Evolutionary conservation across 2,797 vertebrate genomes (phyloP).

Genomic region (Vireo griseus): DNA sequence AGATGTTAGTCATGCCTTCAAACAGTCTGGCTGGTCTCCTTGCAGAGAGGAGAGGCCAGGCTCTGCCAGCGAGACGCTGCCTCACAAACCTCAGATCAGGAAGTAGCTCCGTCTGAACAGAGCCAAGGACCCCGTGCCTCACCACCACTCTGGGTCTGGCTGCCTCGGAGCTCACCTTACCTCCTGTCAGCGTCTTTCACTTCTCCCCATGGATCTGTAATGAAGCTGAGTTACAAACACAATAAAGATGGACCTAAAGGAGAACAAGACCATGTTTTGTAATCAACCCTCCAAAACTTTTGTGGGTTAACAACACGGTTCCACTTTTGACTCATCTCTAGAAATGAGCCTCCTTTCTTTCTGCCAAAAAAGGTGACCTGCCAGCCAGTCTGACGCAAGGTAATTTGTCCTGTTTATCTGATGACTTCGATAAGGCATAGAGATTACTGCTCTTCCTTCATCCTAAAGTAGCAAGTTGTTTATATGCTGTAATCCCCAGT

Average conservation of each 20-base stretch:
- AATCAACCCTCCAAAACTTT: neutral
- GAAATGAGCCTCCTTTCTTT: constrained; percentile 19
- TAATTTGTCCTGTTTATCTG: constrained; percentile 48
- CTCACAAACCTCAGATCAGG: neutral
- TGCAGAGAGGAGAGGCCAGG: neutral
- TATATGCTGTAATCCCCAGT: neutral
- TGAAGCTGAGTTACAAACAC: neutral
- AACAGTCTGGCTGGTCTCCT: neutral
- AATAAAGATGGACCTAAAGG: neutral
- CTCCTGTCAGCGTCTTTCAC: neutral
- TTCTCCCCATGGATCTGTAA: neutral
- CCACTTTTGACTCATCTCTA: constrained; percentile 51
- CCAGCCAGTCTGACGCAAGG: constrained; percentile 41
- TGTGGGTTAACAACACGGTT: neutral
- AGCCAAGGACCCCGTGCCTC: neutral
- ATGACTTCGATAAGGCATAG: constrained; percentile 23
- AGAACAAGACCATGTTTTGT: neutral
- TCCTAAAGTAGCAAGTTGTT: neutral
- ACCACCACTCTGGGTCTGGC: rapidly evolving
- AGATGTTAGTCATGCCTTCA: neutral
- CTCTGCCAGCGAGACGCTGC: neutral
- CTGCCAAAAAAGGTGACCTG: constrained; percentile 25
- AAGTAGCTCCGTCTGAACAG: neutral
- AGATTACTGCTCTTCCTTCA: constrained; percentile 19
- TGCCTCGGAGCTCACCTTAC: neutral